Conservation (phyloP, 2,797 vertebrate species). For the Oreochromis mossambicus region DNA sequence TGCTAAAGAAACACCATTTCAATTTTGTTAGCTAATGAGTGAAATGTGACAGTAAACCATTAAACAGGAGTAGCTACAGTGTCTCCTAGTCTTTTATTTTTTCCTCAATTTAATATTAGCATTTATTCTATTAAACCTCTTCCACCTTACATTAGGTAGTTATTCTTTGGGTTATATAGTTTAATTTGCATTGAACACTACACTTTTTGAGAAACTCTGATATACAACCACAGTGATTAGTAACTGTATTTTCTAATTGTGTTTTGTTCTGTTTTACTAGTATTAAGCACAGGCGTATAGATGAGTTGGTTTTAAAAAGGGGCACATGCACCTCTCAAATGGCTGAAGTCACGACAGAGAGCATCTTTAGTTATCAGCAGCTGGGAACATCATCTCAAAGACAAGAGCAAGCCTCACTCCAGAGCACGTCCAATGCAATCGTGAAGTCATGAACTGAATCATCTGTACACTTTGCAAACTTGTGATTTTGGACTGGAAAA, state of each 20-base stretch:
- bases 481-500: background rate
- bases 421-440: background rate
- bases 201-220: background rate
- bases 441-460: background rate
- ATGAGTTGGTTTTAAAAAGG: background rate
- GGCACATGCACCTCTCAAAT: background rate
- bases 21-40: background rate
- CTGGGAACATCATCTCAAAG: background rate
- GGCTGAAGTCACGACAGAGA: background rate
- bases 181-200: background rate
- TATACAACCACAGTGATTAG: background rate
- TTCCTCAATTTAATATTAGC: background rate
- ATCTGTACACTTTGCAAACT: background rate
- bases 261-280: background rate
- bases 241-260: background rate
- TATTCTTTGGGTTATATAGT: background rate
- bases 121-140: background rate
- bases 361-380: background rate
- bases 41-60: background rate
- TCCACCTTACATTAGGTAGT: background rate
- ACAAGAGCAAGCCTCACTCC: background rate
- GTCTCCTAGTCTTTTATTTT: background rate
- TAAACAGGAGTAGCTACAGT: background rate
- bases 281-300: background rate
- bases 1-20: background rate